Evolutionary conservation across 2,888 invertebrate species (phyloP), one percentile per base, ranked within the genome.

Genomic region (Brenthis hecate): DNA sequence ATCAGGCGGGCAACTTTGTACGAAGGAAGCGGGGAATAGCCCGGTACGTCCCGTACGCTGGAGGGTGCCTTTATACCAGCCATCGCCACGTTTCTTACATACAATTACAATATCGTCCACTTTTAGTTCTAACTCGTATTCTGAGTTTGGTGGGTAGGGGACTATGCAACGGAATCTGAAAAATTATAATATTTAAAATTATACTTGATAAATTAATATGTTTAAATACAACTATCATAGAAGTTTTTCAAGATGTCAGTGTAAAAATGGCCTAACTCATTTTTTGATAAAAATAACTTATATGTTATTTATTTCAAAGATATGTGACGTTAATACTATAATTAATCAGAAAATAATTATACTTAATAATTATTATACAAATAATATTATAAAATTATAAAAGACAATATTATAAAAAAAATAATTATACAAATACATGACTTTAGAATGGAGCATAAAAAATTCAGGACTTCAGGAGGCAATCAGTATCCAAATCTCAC

Each of bases 11-110:
- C 81, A 88, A 75, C 95, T 95, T 84, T 97, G 97, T 14, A 98
- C 98, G 92, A 98, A 98, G 83, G 97, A 98, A 62, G 98, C 98
- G 2, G 98, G 98, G 90, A 98, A 98, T 56, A 98, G 94, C n/a
- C 98, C 98, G 5, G 97, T 97, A 78, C 97, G 96, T 51, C 98
- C 98, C 1, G 98, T 98, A 67, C 98, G 94, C 76, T 97, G 96
- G 76, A 97, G 94, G 0, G 97, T 98, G 23, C 98, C 98, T 84
- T 98, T 98, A 89, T 97, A 98, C 98, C 98, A 98, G 60, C 98
- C 98, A 82, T 98, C 98, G 64, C 98, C 98, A 65, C 98, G 95
- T 83, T 98, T 98, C 80, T 96, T 96, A 80, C 97, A 96, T 23
- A 98, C 98, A 77, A 97, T 95, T 75, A 98, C 97, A 67, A 98